phyloP scores from a whole-genome alignment of 2,113 vertebrate genomes.

The Tetrao urogallus region DNA sequence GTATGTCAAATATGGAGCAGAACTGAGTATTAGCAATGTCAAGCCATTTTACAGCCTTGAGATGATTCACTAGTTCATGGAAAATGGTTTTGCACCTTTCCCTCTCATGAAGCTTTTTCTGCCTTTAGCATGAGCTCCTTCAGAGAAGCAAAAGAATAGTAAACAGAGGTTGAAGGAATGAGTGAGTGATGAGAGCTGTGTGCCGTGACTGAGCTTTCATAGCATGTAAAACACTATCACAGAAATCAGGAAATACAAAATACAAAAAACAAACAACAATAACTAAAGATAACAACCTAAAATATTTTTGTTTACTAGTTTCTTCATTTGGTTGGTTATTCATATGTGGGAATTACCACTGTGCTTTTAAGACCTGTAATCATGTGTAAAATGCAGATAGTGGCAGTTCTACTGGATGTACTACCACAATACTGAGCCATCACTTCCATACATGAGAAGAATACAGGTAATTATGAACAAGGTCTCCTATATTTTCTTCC shows the following conservation, averaged over 20 bases:
- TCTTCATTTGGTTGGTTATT: neutral
- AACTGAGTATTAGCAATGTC: neutral
- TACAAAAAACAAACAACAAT: neutral
- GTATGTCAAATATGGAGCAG: neutral
- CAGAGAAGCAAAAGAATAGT: neutral
- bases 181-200: neutral
- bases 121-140: neutral
- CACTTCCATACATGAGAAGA: neutral
- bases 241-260: constrained; percentile 3
- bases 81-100: neutral
- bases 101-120: neutral
- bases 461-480: neutral
- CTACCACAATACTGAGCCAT: neutral
- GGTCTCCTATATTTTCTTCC: neutral
- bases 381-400: neutral
- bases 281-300: too few species aligned
- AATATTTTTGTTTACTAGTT: neutral
- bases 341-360: neutral
- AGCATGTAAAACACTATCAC: neutral
- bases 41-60: neutral
- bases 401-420: neutral
- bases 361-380: neutral
- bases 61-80: neutral
- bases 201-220: neutral
- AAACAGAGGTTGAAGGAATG: neutral